These are phyloP conservation scores for Alaudala cheleensis DNA, from an alignment of 2,113 vertebrate species.

Conservation along the genomic window DNA sequence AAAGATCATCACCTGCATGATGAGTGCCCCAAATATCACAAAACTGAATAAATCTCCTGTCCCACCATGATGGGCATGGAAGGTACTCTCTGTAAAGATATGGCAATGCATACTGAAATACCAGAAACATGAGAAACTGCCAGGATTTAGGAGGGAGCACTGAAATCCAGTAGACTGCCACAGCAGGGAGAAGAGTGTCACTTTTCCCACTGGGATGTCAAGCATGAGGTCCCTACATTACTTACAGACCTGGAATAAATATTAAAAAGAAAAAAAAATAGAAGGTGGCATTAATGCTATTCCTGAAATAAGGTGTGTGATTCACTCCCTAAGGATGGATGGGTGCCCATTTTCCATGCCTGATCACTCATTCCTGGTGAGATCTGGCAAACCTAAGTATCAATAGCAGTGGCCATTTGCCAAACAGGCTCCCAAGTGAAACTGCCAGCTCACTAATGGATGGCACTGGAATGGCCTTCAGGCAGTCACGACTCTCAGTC, in stretches of 20 bases:
- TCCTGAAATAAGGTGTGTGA: background rate
- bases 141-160: background rate
- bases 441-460: background rate
- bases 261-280: background rate
- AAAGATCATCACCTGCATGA: background rate
- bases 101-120: background rate
- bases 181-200: background rate
- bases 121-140: background rate
- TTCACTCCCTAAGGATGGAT: background rate
- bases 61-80: background rate
- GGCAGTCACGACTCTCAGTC: background rate
- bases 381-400: background rate
- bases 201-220: background rate
- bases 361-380: background rate
- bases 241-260: background rate
- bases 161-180: background rate
- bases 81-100: background rate
- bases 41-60: background rate
- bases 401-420: background rate
- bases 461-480: background rate
- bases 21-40: background rate
- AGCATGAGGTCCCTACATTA: accelerated
- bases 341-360: background rate
- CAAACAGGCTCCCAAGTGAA: background rate
- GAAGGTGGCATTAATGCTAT: background rate